Conservation (phyloP, 2,797 vertebrate species). For the Sparidentex hasta region DNA sequence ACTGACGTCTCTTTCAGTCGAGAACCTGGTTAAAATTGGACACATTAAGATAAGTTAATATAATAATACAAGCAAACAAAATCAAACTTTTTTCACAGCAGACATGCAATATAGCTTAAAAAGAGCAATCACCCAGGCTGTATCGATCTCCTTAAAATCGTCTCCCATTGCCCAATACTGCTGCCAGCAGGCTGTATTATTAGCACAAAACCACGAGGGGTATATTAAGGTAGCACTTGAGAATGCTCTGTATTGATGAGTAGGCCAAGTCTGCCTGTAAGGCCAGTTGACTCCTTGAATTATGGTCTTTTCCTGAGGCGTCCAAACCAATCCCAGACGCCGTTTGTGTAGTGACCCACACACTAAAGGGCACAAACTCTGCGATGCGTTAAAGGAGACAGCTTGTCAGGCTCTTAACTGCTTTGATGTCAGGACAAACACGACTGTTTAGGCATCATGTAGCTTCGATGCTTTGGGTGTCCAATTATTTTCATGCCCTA, state of each 20-base stretch:
- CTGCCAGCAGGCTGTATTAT: conserved; percentile 55
- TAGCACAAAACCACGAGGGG: conserved; percentile 56
- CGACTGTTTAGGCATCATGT: conserved; percentile 59
- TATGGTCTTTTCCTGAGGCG: conserved; percentile 69
- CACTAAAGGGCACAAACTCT: conserved; percentile 64
- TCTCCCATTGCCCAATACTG: conserved; percentile 15
- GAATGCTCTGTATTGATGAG: conserved; percentile 76
- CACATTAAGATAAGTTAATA: conserved; percentile 12
- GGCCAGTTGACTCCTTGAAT: conserved; percentile 77
- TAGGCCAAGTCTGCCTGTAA: conserved; percentile 69
- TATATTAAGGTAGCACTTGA: conserved; percentile 68
- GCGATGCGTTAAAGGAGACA: conserved; percentile 69
- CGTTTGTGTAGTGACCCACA: conserved; percentile 70
- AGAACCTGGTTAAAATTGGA: not conserved
- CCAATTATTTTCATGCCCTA: conserved; percentile 80
- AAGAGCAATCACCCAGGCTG: conserved; percentile 18
- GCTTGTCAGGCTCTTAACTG: conserved; percentile 72
- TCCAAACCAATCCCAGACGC: conserved; percentile 64
- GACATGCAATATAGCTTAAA: conserved; percentile 1
- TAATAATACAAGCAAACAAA: conserved; percentile 17
- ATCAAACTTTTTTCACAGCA: conserved; percentile 30
- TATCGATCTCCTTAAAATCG: conserved; percentile 49
- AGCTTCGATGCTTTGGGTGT: conserved; percentile 54
- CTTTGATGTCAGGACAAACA: conserved; percentile 71
- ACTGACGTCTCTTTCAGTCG: not conserved